These are phyloP conservation scores for Dipodomys spectabilis DNA, from an alignment of 2,113 vertebrate species.

Conservation along the genomic window DNA sequence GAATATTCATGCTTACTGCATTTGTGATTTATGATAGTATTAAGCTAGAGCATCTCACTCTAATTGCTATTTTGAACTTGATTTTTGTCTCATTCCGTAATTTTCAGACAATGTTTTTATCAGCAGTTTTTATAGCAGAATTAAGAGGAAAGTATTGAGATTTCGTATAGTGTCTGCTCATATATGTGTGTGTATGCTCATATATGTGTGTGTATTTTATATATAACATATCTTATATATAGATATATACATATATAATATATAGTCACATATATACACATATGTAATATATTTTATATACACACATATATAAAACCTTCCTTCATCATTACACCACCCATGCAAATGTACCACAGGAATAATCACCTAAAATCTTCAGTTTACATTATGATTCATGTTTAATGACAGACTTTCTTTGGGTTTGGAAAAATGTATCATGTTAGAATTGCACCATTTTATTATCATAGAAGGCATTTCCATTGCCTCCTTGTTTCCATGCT, in stretches of 20 bases:
- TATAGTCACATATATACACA: too few species aligned
- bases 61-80: neutral
- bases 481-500: neutral
- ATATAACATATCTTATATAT: too few species aligned
- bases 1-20: conserved; percentile 1
- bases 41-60: neutral
- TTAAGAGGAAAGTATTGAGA: neutral
- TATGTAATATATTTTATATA: too few species aligned
- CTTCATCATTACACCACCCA: too few species aligned
- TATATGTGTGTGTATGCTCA: too few species aligned
- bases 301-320: too few species aligned
- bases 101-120: neutral
- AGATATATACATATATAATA: too few species aligned
- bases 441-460: neutral
- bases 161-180: neutral
- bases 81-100: neutral
- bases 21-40: neutral
- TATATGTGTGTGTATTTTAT: too few species aligned
- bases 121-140: neutral
- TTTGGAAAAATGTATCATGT: neutral
- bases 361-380: neutral
- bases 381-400: neutral
- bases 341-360: too few species aligned
- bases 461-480: neutral
- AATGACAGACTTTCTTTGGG: too few species aligned